Evolutionary conservation across 2,888 invertebrate genomes (phyloP).

Genomic region (Criorhina ranunculi): DNA sequence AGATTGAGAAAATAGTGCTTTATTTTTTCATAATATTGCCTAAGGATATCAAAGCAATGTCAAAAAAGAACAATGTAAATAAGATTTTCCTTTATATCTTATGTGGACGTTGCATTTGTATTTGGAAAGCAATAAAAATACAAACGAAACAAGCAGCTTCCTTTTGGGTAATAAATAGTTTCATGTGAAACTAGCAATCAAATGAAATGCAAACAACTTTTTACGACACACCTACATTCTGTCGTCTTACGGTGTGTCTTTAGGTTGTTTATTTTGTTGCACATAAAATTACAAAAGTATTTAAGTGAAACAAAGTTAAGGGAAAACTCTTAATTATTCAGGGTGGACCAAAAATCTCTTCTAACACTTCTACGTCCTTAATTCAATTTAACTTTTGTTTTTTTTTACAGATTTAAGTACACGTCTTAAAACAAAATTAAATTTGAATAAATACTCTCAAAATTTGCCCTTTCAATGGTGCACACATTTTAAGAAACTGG

Average conservation of each 20-base stretch:
- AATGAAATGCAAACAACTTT: constrained; percentile 59
- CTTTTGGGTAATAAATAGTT: constrained; percentile 52
- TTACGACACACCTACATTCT: constrained; percentile 5
- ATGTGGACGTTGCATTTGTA: not conserved
- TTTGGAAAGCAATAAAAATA: constrained; percentile 45
- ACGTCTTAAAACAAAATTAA: too few species aligned
- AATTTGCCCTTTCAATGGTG: too few species aligned
- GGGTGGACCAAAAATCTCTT: too few species aligned
- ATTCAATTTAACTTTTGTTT: too few species aligned
- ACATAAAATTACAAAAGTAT: too few species aligned
- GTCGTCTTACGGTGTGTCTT: constrained; percentile 5
- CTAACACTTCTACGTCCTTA: too few species aligned
- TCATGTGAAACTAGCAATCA: constrained; percentile 55
- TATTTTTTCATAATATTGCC: constrained; percentile 31
- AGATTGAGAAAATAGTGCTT: constrained; percentile 26
- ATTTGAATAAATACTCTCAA: too few species aligned
- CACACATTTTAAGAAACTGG: too few species aligned
- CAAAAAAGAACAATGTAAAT: constrained; percentile 40
- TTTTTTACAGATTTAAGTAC: too few species aligned
- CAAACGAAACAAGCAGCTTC: constrained; percentile 50
- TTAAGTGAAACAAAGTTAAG: too few species aligned
- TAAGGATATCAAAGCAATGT: constrained; percentile 20
- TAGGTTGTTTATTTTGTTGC: not conserved
- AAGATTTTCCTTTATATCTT: constrained; percentile 42
- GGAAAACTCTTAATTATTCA: too few species aligned